Base-by-base conservation (phyloP, 1,140 invertebrate genomes). In the Drosophila bocqueti region DNA sequence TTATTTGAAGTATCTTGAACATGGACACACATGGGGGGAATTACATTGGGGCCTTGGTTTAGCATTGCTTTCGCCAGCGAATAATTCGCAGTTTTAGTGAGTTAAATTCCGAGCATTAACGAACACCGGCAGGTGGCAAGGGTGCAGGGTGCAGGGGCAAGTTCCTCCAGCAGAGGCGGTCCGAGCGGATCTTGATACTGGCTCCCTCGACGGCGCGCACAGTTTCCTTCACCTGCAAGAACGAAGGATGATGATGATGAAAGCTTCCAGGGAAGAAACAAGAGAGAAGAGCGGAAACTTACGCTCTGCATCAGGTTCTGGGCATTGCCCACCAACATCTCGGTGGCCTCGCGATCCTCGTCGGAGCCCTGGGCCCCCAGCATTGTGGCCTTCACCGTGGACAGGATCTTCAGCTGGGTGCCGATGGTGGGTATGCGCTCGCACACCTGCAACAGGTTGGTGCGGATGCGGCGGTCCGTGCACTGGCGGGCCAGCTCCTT, bases 401-500 rank as follows among this genome's bases (percentile, higher is more conserved):
- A 99, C 57, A 99, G 93, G 85, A 99, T 99, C 94, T 99, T 99
- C 50, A 99, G 94, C 93, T 99, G 99, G 4, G 99, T 99, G 65
- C 99, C 99, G 93, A 99, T 99, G 0, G 99, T 99, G n/a, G 99
- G 99, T 91, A 99, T 99, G 86, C 99, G 95, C 93, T 99, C 99
- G 94, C 99, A 99, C 29, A 99, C 98, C 97, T 99, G 99, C 47
- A 99, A 94, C 76, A 99, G 94, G 93, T 98, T 99, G 69, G 98
- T 99, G 92, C 99, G 95, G 94, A 99, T 99, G 92, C 98, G 95
- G 93, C 99, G 99, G 93, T 99, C 99, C 0, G 99, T 99, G 93
- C 99, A 99, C 93, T 99, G 98, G 45, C 98, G 95, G 2, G 99
- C 99, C 29, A 99, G 95, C 93, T 99, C 98, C 94, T 99, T 99